These are phyloP conservation scores for Porites rus DNA, from an alignment of 92 coral and sea anemone genomes.

Conservation along the genomic window DNA sequence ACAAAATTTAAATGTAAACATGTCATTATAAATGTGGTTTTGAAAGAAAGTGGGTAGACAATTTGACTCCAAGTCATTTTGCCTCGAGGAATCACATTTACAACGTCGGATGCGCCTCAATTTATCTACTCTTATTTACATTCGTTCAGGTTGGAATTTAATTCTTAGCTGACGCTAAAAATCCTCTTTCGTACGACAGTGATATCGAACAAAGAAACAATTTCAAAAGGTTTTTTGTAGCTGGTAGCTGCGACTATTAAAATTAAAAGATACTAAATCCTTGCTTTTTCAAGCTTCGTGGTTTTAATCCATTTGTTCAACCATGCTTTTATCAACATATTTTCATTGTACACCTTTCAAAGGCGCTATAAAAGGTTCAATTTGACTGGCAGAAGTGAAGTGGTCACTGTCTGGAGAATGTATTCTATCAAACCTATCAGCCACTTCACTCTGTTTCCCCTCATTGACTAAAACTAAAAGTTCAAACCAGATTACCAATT, in stretches of 20 bases:
- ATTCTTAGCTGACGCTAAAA: neutral
- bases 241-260: neutral
- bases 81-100: constrained; percentile 49
- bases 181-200: neutral
- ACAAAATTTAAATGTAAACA: constrained; percentile 37
- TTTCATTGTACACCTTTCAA: constrained; percentile 25
- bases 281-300: neutral
- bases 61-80: constrained; percentile 38
- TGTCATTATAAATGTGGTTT: constrained; percentile 39
- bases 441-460: constrained; percentile 23
- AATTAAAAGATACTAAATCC: neutral
- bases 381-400: constrained; percentile 38
- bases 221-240: neutral
- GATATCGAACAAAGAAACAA: neutral
- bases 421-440: neutral
- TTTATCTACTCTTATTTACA: neutral
- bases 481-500: constrained; percentile 4
- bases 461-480: constrained; percentile 9
- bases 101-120: constrained; percentile 25
- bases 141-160: neutral
- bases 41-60: constrained; percentile 36
- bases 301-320: constrained; percentile 1
- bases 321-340: constrained; percentile 7
- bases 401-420: constrained; percentile 26
- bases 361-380: constrained; percentile 9